Evolutionary conservation across 1,140 invertebrate species (phyloP), one percentile per base, ranked within the genome.

Genomic region (Gryllus bimaculatus): DNA sequence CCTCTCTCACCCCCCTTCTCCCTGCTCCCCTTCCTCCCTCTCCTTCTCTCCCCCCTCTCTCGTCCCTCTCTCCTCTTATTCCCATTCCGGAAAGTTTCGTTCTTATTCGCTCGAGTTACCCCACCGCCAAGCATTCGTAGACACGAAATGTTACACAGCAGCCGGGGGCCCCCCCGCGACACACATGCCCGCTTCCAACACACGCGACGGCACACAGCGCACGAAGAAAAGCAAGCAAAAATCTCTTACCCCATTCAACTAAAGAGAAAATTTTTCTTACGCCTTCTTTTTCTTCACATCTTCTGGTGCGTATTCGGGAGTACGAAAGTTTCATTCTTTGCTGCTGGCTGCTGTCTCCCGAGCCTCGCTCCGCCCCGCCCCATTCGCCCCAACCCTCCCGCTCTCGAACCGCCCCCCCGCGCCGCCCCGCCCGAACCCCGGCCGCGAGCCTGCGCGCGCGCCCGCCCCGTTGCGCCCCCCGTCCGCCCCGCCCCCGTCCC

Each of bases 191-290:
- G 26, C 26, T 39, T 39, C 26, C 26, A 39, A 66, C 54, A 66
- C 54, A 66, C 54, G 18, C 54, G 5, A 1, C 1, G 26, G 26
- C 26, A 39, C 26, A 39, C 26, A 5, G 5, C 13, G 13, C 26
- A 76, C n/a, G 75, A 76, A 76, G 76, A n/a, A 77, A 18, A 48
- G 48, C n/a, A 77, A 77, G 12, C 8, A 10, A 75, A 77, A 77
- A 77, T 54, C 48, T 54, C 20, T 77, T 77, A 77, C 48, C 76
- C 76, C 48, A n/a, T 18, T 77, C 76, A 77, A 48, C 15, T 47
- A 77, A 77, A 8, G 48, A 77, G 48, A 77, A 76, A 66, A 77
- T 77, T 77, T 77, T 77, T 77, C 76, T n/a, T 77, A 54, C 76
- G 48, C 76, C 76, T 77, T 54, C 76, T 20, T 77, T n/a, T 54